Evolutionary conservation across 2,113 vertebrate genomes (phyloP).

Genomic region (Nyctibius bracteatus): DNA sequence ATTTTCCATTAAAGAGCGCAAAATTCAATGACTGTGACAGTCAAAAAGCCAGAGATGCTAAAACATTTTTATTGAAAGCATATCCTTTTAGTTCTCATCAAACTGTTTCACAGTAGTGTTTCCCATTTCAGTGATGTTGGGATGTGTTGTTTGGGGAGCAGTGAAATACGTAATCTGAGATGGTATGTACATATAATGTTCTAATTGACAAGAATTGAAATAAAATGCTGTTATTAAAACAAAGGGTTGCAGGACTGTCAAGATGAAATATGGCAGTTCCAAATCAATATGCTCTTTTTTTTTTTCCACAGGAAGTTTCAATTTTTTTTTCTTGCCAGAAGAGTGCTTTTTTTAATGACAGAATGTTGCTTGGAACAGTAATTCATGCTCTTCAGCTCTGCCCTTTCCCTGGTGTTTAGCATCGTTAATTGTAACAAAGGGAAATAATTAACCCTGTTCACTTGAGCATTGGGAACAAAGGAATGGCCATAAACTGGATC

Average conservation of each 20-base stretch:
- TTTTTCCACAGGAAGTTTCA: neutral
- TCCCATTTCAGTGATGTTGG: neutral
- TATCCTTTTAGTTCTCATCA: neutral
- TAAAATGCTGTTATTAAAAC: neutral
- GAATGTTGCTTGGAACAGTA: neutral
- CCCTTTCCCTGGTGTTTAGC: slow-evolving; percentile 7
- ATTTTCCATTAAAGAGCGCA: neutral
- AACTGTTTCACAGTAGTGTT: neutral
- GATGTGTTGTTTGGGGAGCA: neutral
- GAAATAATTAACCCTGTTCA: slow-evolving; percentile 51
- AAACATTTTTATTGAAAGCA: neutral
- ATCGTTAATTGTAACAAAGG: slow-evolving; percentile 43
- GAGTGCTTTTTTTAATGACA: slow-evolving; percentile 4
- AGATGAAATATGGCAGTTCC: neutral
- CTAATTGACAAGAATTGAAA: slow-evolving; percentile 19
- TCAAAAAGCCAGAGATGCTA: neutral
- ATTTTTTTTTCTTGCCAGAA: neutral
- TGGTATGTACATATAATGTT: neutral
- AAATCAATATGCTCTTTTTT: neutral
- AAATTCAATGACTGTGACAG: neutral
- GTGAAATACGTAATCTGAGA: neutral
- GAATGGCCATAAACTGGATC: neutral
- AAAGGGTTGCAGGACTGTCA: neutral
- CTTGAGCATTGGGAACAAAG: slow-evolving; percentile 23
- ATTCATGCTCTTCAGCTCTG: slow-evolving; percentile 17